Base-by-base conservation (phyloP, 2,113 vertebrate species). In the Herpailurus yagouaroundi region DNA sequence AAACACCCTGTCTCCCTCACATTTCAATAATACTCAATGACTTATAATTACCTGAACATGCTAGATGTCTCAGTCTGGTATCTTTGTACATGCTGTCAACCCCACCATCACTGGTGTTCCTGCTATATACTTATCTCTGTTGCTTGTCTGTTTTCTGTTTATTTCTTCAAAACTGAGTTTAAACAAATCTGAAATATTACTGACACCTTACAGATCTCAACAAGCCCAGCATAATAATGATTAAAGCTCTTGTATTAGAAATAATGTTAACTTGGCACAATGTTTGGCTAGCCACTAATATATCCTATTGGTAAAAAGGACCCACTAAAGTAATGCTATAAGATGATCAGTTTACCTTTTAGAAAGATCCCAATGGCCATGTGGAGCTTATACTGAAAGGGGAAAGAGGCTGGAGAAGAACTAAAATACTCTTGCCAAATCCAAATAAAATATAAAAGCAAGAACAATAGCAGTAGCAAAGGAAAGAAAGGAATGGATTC, bases 381-480 rank as follows among this genome's bases (percentile, higher is more conserved):
- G 7, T 52, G 33, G 63, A 5, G 9, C 57, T 83, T 83, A 79
- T 29, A 79, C 27, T 71, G 33, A 64, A 85, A 13, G n/a, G 6
- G 36, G 21, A 94, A 94, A 91, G 52, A 91, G 57, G 84, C 0
- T 71, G 7, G 23, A 73, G 33, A 79, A 93, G 3, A 63, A 15
- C 71, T 71, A 63, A 89, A 93, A 83, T 77, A 36, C 23, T 50
- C 69, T 1, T 77, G 60, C 14, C n/a, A 33, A 77, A 93, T 48
- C 57, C 71, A 89, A 76, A 57, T 36, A 95, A 95, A 29, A 87
- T 82, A 76, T 66, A 95, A 91, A 60, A 68, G 7, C 21, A 95
- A 91, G 38, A 48, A 19, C 50, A 13, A 69, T 36, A n/a, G n/a
- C 50, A 36, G 45, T 21, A 15, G 45, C 52, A n/a, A 64, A 16